Base-by-base conservation (phyloP, 2,888 invertebrate species). In the Graphium colonna region DNA sequence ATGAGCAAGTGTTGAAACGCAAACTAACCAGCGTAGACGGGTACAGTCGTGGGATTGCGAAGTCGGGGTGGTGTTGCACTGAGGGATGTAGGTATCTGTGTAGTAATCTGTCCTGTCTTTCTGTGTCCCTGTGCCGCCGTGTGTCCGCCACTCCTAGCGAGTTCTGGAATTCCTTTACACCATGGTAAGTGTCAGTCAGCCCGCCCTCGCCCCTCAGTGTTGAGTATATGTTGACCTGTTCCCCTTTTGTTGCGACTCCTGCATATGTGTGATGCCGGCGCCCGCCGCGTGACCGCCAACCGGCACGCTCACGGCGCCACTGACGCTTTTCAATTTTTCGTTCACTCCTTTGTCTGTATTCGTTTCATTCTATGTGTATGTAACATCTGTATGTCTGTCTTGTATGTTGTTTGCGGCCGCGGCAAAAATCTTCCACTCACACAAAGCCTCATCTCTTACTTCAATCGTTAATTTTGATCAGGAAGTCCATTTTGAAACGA, bases 121-220 rank as follows among this genome's bases (percentile, higher is more conserved):
- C 90, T 93, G 92, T 92, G 92, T 92, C 92, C 92, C 92, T 92
- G 92, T 91, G 90, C 90, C 90, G 90, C 90, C 90, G 90, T 90
- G 89, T 92, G 92, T 92, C 90, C 92, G 92, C 92, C 92, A 92
- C 91, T 92, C 91, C 94, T 96, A 97, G 97, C 95, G 96, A 96
- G 95, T 97, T 97, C 96, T 97, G 97, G 97, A 97, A 95, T 94
- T 96, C 96, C 94, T 97, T 97, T 95, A 95, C 95, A 94, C 96
- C 96, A 94, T 95, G 97, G 97, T 97, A 97, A 97, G 97, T 97
- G 94, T 93, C 94, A 92, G 90, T 90, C 91, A 89, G 82, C 86
- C 89, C 88, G 85, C 90, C 90, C 90, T 87, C 90, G 88, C 87
- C 90, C 90, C 89, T 90, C 88, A 87, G 88, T 89, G 89, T 89